Evolutionary conservation across 2,797 vertebrate species (phyloP), one percentile per base, ranked within the genome.

Genomic region (Brotula barbata): DNA sequence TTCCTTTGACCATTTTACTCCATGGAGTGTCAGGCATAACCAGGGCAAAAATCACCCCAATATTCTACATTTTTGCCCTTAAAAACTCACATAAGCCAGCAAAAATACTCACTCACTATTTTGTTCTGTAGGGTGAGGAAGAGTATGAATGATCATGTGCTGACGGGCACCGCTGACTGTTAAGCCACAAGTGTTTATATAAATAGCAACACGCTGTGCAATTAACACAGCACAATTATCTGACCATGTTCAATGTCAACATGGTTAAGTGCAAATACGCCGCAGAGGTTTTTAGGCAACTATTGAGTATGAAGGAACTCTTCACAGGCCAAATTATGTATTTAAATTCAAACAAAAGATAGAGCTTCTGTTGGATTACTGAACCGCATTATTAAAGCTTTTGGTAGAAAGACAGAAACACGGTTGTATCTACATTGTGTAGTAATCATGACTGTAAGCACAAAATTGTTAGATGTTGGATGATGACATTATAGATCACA

Each of bases 141-240:
- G 41, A 5, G 23, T 47, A 72, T 53, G 11, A 52, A 12, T 19
- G 51, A 47, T 47, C 21, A 28, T 56, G 21, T 49, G 33, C 22
- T n/a, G n/a, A n/a, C n/a, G 43, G 2, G 1, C 16, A 48, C 76
- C 54, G 56, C 49, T 46, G 53, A 49, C 53, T 58, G 64, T 54
- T 74, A 45, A 62, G 46, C 64, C 33, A 58, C 47, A 19, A 14
- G 23, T 36, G 58, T 79, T 57, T 41, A 53, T 40, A 54, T 69
- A 78, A 86, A 82, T 68, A 67, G 60, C 72, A 71, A 34, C 73
- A 67, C 78, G 67, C 53, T 90, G 43, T 84, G 85, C 85, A 85
- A 85, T 85, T 83, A 87, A 89, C 81, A 75, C 68, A 69, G 59
- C 56, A 69, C 78, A 89, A 87, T 89, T 87, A 85, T 87, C 80